phyloP scores from a whole-genome alignment of 2,113 vertebrate genomes.

The Saimiri boliviensis region DNA sequence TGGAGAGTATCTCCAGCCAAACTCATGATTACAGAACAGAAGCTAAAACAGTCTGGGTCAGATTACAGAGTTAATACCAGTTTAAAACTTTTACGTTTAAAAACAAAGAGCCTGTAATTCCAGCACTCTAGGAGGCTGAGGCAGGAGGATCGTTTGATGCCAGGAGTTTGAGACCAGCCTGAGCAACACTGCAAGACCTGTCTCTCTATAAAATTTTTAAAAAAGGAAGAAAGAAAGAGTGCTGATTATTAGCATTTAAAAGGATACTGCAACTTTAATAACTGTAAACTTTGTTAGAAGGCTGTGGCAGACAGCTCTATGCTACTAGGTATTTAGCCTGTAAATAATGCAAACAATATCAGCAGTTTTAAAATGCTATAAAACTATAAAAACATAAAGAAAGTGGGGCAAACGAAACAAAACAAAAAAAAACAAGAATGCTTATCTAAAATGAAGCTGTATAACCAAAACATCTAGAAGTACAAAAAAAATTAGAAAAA shows the following conservation, averaged over 20 bases:
- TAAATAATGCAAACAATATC: constrained; percentile 82
- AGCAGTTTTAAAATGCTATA: constrained; percentile 80
- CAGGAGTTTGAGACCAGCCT: too few species aligned
- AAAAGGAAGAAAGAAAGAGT: constrained; percentile 46
- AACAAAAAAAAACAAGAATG: constrained; percentile 61
- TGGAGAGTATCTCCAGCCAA: constrained; percentile 73
- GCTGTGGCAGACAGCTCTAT: constrained; percentile 82
- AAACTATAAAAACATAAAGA: constrained; percentile 64
- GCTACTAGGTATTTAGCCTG: constrained; percentile 81
- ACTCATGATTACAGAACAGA: constrained; percentile 70
- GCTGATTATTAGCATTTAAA: constrained; percentile 76
- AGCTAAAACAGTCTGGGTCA: constrained; percentile 61
- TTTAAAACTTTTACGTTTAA: constrained; percentile 55
- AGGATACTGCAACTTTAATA: constrained; percentile 82
- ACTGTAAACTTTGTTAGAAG: constrained; percentile 81
- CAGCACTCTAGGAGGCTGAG: too few species aligned
- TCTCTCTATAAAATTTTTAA: too few species aligned
- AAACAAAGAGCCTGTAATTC: constrained; percentile 32
- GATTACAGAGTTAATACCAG: constrained; percentile 63
- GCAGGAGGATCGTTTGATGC: too few species aligned
- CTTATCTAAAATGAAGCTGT: constrained; percentile 80
- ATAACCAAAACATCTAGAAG: constrained; percentile 82
- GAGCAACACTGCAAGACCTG: too few species aligned
- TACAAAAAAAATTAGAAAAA: constrained; percentile 77
- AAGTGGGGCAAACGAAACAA: constrained; percentile 57